Percentiles rank a stretch among this genome's conserved stretches.
Evolutionary conservation across 2,113 vertebrate genomes (phyloP).

Genomic region (Pyxicephalus adspersus): DNA sequence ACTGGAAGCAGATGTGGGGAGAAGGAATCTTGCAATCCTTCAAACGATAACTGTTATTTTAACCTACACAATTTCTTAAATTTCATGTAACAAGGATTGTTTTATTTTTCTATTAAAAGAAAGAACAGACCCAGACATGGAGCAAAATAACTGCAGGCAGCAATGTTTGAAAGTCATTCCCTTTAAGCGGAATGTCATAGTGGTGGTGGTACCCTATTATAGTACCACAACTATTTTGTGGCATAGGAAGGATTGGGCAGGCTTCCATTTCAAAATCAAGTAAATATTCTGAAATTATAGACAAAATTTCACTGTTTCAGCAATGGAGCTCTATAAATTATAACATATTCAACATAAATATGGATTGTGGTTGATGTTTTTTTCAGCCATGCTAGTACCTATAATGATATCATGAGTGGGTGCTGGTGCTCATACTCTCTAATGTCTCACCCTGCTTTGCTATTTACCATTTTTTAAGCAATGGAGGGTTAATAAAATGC

Average conservation of each 20-base stretch:
- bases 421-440: too few relatives aligned
- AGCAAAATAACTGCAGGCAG: conserved; percentile 47
- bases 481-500: too few relatives aligned
- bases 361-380: too few relatives aligned
- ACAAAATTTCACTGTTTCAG: too few relatives aligned
- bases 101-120: conserved; percentile 52
- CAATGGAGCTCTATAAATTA: too few relatives aligned
- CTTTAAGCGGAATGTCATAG: background rate
- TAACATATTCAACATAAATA: too few relatives aligned
- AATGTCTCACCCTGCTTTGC: too few relatives aligned
- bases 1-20: conserved; percentile 59
- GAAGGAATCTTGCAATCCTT: conserved; percentile 23
- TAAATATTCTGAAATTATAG: too few relatives aligned
- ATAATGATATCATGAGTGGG: too few relatives aligned
- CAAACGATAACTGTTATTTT: conserved; percentile 52
- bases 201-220: background rate
- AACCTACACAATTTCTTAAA: conserved; percentile 46
- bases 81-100: conserved; percentile 50
- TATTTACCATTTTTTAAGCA: too few relatives aligned
- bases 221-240: conserved; percentile 20
- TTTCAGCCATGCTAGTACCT: too few relatives aligned
- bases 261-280: background rate
- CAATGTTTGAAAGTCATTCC: conserved; percentile 15
- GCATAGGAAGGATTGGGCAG: background rate
- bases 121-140: conserved; percentile 24